Evolutionary conservation across 23 tunicate species (phyloP).

Genomic region (Ciona savignyi): DNA sequence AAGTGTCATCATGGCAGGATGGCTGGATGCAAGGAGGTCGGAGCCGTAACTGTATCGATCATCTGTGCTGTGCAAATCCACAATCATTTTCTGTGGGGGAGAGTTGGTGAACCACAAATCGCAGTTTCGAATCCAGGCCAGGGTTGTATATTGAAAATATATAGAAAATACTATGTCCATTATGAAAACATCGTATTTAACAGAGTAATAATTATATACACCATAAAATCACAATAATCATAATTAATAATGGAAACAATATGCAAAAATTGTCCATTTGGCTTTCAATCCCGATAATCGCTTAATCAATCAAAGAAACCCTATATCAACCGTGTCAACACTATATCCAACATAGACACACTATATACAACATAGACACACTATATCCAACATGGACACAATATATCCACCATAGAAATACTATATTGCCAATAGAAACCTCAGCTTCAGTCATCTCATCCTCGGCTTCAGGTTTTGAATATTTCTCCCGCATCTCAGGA

Average conservation of each 20-base stretch:
- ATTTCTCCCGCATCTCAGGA: slow-evolving; percentile 80
- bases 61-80: slow-evolving; percentile 31
- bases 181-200: too few relatives aligned
- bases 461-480: slow-evolving; percentile 28
- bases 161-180: too few relatives aligned
- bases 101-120: not conserved
- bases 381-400: too few relatives aligned
- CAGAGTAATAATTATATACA: too few relatives aligned
- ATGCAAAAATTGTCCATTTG: too few relatives aligned
- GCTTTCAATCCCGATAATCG: too few relatives aligned
- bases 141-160: not conserved
- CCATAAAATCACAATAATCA: too few relatives aligned
- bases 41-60: slow-evolving; percentile 46
- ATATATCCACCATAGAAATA: not conserved
- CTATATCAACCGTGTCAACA: too few relatives aligned
- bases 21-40: slow-evolving; percentile 34
- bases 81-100: slow-evolving; percentile 42
- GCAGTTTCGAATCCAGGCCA: not conserved
- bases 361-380: too few relatives aligned
- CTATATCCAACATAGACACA: too few relatives aligned
- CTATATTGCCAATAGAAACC: not conserved
- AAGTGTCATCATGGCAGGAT: slow-evolving; percentile 67
- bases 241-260: too few relatives aligned
- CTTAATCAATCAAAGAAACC: too few relatives aligned
- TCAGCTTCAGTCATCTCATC: slow-evolving; percentile 23